Evolutionary conservation across 2,113 vertebrate genomes (phyloP).

Genomic region (Mellivora capensis): DNA sequence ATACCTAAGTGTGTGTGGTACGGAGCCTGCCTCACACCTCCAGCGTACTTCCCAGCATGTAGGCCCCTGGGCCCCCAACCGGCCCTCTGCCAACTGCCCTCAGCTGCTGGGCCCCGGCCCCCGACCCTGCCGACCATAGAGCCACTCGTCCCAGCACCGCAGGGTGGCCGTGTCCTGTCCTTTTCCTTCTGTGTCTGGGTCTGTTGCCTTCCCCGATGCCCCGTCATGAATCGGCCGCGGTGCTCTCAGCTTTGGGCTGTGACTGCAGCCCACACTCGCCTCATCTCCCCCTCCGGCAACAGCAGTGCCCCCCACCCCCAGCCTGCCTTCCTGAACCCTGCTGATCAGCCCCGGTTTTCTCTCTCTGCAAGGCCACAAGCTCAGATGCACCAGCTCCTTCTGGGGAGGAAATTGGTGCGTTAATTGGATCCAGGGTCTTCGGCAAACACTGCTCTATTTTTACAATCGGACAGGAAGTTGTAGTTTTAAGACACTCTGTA

Average conservation of each 20-base stretch:
- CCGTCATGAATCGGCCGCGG: no score
- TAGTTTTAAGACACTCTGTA: not conserved
- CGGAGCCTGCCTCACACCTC: not conserved
- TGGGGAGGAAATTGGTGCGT: not conserved
- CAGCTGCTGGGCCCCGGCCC: not conserved
- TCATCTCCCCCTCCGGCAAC: fast-evolving
- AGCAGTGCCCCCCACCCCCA: fast-evolving
- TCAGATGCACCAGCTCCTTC: not conserved
- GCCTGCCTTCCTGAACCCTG: no score
- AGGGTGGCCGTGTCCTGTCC: not conserved
- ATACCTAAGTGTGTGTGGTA: fast-evolving
- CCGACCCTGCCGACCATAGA: not conserved
- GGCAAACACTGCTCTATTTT: not conserved
- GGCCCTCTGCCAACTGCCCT: not conserved
- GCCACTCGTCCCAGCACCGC: fast-evolving
- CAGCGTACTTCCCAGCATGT: fast-evolving
- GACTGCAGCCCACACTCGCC: fast-evolving
- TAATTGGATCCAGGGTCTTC: not conserved
- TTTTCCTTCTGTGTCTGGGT: not conserved
- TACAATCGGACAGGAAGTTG: not conserved
- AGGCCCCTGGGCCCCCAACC: no score
- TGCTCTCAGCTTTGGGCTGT: fast-evolving
- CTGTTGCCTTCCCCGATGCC: fast-evolving
- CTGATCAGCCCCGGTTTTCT: fast-evolving
- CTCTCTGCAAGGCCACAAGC: fast-evolving